Evolutionary conservation across 2,113 vertebrate genomes (phyloP).

Genomic region (Ceuthmochares aereus): DNA sequence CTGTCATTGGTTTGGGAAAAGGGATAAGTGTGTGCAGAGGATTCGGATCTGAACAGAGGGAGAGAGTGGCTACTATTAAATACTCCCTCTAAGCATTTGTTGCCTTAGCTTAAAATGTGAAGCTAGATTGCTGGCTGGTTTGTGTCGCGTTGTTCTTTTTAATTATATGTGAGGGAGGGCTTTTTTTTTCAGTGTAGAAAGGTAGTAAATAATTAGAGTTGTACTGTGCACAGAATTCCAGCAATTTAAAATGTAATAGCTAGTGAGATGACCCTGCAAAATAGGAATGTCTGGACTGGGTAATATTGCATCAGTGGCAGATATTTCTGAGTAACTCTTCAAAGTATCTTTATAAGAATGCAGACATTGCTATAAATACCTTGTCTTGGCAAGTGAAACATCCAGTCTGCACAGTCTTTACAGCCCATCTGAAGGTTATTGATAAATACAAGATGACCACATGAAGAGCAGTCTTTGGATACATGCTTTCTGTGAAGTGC

Average conservation of each 20-base stretch:
- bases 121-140: background rate
- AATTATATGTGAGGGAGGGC: background rate
- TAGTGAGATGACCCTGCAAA: background rate
- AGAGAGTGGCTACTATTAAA: background rate
- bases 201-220: background rate
- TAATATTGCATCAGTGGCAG: rapidly evolving
- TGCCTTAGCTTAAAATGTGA: background rate
- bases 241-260: background rate
- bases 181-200: background rate
- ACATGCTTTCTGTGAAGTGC: background rate
- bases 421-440: background rate
- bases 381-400: background rate
- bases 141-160: background rate
- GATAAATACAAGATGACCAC: background rate
- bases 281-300: background rate
- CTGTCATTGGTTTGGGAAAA: background rate
- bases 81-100: background rate
- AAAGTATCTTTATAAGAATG: background rate
- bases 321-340: background rate
- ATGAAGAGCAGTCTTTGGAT: background rate
- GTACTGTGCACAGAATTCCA: background rate
- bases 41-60: background rate
- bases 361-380: background rate
- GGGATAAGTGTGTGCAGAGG: background rate
- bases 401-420: background rate